Conservation (phyloP, 2,797 vertebrate genomes). For the Paguma larvata region DNA sequence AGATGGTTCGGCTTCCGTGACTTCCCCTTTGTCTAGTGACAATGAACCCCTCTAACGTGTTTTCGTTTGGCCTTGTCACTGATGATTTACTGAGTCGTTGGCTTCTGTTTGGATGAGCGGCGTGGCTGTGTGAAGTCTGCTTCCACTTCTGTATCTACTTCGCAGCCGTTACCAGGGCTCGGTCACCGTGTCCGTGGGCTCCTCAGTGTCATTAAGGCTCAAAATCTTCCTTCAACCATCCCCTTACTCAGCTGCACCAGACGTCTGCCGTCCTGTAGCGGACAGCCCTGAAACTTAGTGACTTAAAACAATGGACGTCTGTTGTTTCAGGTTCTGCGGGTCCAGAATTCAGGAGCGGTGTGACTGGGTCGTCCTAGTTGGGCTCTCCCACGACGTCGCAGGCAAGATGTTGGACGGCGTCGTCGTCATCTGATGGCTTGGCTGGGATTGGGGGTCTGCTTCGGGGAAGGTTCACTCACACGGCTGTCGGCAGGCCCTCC, state of each 20-base stretch:
- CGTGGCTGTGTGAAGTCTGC: background rate
- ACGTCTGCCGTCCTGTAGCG: background rate
- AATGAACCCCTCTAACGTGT: background rate
- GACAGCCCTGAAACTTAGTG: background rate
- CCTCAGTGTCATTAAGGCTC: background rate
- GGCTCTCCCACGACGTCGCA: background rate
- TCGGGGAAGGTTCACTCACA: background rate
- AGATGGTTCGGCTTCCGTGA: background rate
- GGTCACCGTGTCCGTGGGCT: accelerated
- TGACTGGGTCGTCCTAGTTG: background rate
- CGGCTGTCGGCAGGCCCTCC: background rate
- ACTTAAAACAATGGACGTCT: background rate
- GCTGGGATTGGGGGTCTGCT: no score
- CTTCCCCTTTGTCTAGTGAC: background rate
- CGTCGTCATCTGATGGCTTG: background rate
- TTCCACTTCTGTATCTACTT: background rate
- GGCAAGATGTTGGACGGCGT: no score
- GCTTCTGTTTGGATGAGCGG: background rate
- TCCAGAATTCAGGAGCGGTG: background rate
- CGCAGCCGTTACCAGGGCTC: background rate
- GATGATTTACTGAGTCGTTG: background rate
- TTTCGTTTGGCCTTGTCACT: background rate
- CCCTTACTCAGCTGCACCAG: background rate
- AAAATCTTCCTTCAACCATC: background rate
- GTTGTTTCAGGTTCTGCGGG: background rate